Evolutionary conservation across 2,797 vertebrate species (phyloP), one percentile per base, ranked within the genome.

Genomic region (Cichlasoma orientale): DNA sequence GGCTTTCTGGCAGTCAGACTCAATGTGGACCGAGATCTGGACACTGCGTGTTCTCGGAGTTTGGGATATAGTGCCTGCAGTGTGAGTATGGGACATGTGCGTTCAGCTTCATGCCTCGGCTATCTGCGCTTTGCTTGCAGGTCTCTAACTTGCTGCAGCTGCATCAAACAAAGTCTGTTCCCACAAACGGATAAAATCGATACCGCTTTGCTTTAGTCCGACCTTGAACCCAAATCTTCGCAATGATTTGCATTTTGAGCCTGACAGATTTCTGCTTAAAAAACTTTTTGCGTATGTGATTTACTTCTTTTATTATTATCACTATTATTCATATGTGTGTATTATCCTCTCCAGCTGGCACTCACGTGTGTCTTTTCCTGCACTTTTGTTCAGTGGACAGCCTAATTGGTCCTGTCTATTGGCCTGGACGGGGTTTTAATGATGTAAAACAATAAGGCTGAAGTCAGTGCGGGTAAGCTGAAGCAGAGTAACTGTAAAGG

Each of bases 101-200:
- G 16, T 81, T 56, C 53, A 63, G 74, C 84, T 82, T 76, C 14
- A 27, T 44, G 75, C 55, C 77, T 80, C 71, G 0, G 21, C 79
- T 94, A 91, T 94, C 89, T 89, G 83, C 73, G 54, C 75, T 83
- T 81, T 75, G 74, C 81, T 83, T 79, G 76, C 73, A 80, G 59
- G 21, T 82, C 73, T 90, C 75, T 16, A 47, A 87, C 85, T 73
- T 59, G 71, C 52, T 25, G 78, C 94, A 94, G 94, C 86, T 95
- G 91, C 86, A 80, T 77, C 90, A 93, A 94, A 94, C 90, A 94
- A 76, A 78, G 78, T 75, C 55, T 41, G 78, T 87, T 94, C 93
- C 88, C 94, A 94, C 85, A 56, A 50, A 52, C 31, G 75, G 61
- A 12, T 52, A 38, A 54, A 82, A 86, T 89, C 82, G 82, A 93